A percentile compares a stretch with the other conserved stretches of the same genome.
Conservation (phyloP, 2,113 vertebrate genomes). For the Podarcis cretensis region DNA sequence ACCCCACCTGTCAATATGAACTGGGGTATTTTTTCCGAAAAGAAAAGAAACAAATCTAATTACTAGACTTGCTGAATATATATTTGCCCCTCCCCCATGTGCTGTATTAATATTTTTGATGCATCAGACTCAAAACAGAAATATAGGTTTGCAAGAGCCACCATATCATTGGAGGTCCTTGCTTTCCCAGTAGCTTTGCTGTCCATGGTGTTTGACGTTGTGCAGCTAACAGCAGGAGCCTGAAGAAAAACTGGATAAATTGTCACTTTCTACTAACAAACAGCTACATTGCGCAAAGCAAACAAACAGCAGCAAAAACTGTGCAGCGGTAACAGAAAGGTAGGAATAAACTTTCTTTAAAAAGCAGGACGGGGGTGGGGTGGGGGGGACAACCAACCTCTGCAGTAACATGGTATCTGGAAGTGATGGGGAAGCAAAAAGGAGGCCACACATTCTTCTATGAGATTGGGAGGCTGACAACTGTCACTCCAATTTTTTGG, state of each 20-base stretch:
- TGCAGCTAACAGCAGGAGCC: background rate
- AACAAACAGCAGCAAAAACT: background rate
- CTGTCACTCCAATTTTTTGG: too few species aligned
- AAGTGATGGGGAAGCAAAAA: too few species aligned
- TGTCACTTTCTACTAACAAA: background rate
- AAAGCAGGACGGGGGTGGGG: too few species aligned
- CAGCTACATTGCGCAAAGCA: background rate
- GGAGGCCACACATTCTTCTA: too few species aligned
- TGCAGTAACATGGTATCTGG: too few species aligned
- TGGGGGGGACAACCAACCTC: too few species aligned
- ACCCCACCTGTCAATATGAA: constrained; percentile 3
- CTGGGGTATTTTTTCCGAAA: background rate
- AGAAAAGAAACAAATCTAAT: background rate
- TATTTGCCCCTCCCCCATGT: background rate
- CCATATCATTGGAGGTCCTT: background rate
- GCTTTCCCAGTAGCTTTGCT: background rate
- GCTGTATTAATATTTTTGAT: background rate
- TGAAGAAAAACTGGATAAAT: background rate
- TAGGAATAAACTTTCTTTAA: too few species aligned
- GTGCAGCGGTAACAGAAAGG: too few species aligned
- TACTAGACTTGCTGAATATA: background rate
- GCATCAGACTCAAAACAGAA: too few species aligned
- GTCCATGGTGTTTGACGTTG: background rate
- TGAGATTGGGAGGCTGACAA: too few species aligned
- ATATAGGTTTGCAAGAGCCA: background rate